These are phyloP conservation scores for Burhinus bistriatus DNA, from an alignment of 2,113 vertebrate genomes.

Conservation along the genomic window DNA sequence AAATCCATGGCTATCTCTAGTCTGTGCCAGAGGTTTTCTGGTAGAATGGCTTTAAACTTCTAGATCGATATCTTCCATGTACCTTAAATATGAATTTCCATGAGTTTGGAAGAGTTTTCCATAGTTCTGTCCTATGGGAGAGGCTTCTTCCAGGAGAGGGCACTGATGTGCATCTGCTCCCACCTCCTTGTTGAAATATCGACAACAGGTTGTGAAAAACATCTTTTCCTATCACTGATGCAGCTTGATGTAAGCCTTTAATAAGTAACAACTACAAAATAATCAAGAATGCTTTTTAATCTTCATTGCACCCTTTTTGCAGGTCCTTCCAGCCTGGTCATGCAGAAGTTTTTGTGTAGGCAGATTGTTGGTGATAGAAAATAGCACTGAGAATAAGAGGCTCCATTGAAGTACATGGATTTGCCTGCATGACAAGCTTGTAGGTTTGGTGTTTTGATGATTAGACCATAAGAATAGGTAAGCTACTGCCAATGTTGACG, in stretches of 20 bases:
- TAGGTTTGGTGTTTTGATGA: not conserved
- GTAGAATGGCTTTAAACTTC: not conserved
- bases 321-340: not conserved
- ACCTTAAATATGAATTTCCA: not conserved
- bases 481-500: accelerated
- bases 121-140: not conserved
- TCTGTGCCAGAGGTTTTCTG: not conserved
- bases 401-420: not conserved
- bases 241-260: not conserved
- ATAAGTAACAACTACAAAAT: not conserved
- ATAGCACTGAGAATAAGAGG: not conserved
- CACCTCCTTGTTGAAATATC: not conserved
- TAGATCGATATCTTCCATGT: accelerated
- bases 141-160: not conserved
- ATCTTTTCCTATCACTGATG: not conserved
- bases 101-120: not conserved
- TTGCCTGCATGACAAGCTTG: not conserved
- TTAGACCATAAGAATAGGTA: not conserved
- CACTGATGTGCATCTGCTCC: accelerated
- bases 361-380: not conserved
- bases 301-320: not conserved
- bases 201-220: not conserved
- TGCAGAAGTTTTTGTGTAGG: not conserved
- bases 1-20: not conserved
- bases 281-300: not conserved